Evolutionary conservation across 2,888 invertebrate species (phyloP), one percentile per base, ranked within the genome.

Genomic region (Ligdia adustata): DNA sequence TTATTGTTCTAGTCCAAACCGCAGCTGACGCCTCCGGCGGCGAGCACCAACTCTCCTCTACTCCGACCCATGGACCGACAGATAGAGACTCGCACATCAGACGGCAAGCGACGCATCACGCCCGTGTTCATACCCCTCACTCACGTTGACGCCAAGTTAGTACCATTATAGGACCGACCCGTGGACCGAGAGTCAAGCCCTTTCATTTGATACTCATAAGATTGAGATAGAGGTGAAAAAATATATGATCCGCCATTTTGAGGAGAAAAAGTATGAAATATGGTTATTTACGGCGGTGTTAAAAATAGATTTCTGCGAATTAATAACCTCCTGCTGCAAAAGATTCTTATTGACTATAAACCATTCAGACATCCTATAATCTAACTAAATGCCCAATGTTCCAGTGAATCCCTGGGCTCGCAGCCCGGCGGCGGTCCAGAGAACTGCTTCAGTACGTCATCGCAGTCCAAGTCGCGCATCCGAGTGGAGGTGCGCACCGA

Each of bases 81-180:
- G 91, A 96, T 98, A 12, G 98, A 99, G 89, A 98, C 97, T 0
- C 92, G 97, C 56, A 96, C 98, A 2, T 95, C 97, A 1, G 98
- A 99, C 84, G 99, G 99, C 18, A 96, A 97, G 82, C 91, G 99
- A 27, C 92, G 99, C 53, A 99, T 99, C 60, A 99, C 98, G 4
- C 99, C 99, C 0, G 97, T 99, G 85, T 98, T 97, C 76, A 94
- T 99, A 66, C 96, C 97, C 11, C 83, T 92, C 45, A 87, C 92
- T 27, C 92, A 93, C 2, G 91, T 92, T 0, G 95, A 94, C 64
- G 92, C 93, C 61, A 90, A 90, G 92, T 91, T 66, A 83, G 90
- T 83, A 33, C 11, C n/a, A n/a, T n/a, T n/a, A n/a, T n/a, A n/a
- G n/a, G n/a, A n/a, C 24, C 24, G 24, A 9, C 24, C 24, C 9